Percentiles rank a stretch among this genome's conserved stretches.
phyloP scores from a whole-genome alignment of 2,888 invertebrate genomes.

The Dermolepida albohirtum region DNA sequence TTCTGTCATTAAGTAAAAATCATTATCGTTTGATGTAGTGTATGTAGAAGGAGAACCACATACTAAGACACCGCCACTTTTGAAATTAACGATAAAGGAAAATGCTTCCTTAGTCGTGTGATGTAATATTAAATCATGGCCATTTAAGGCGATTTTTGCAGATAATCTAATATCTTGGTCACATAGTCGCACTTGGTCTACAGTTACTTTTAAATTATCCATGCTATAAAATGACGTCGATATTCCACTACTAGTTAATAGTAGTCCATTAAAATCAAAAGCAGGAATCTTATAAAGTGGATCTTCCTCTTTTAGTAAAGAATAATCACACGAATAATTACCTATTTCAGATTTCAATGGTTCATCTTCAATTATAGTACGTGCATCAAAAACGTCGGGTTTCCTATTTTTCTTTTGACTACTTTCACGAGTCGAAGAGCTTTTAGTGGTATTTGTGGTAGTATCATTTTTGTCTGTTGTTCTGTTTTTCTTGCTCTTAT shows the following conservation, averaged over 20 bases:
- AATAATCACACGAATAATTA: conserved; percentile 2
- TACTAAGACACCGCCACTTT: conserved; percentile 33
- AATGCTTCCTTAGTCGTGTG: conserved; percentile 16
- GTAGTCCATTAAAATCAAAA: conserved; percentile 27
- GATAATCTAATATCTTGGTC: conserved; percentile 29
- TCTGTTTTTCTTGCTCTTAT: conserved; percentile 15
- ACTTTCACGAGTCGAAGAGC: conserved; percentile 7
- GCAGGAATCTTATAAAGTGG: conserved; percentile 25
- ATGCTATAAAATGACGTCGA: conserved; percentile 41
- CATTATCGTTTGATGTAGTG: neutral
- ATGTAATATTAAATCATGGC: conserved; percentile 33
- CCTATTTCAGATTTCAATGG: conserved; percentile 23
- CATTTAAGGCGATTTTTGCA: conserved; percentile 29
- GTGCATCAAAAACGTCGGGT: conserved; percentile 15
- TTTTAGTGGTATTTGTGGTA: conserved; percentile 18
- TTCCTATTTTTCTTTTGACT: conserved; percentile 4
- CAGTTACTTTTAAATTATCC: conserved; percentile 36
- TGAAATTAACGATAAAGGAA: conserved; percentile 37
- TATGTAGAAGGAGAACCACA: conserved; percentile 16
- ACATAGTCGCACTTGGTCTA: conserved; percentile 29
- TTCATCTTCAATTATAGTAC: conserved; percentile 34
- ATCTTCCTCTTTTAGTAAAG: conserved; percentile 3
- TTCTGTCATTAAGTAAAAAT: conserved; percentile 21
- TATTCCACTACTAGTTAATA: conserved; percentile 31
- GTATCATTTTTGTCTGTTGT: conserved; percentile 5